These are phyloP conservation scores for Propsilocerus akamusi DNA, from an alignment of 1,140 invertebrate genomes.

Conservation along the genomic window DNA sequence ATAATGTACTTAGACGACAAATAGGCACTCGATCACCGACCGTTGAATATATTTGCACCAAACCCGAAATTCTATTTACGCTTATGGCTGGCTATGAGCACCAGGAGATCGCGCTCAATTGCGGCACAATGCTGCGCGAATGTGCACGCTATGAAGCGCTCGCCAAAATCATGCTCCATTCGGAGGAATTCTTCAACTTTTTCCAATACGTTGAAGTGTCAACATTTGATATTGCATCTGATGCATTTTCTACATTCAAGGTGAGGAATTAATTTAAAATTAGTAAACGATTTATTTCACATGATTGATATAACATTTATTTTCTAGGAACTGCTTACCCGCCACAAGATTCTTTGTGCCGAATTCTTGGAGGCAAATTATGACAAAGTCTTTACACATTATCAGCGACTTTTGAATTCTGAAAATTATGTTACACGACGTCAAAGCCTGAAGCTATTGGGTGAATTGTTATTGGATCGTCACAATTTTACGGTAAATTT, in stretches of 20 bases:
- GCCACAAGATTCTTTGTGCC: slow-evolving; percentile 95
- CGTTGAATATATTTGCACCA: slow-evolving; percentile 96
- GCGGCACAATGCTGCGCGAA: slow-evolving; percentile 96
- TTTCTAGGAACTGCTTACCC: slow-evolving; percentile 87
- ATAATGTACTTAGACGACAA: slow-evolving; percentile 94
- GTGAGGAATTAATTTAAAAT: slow-evolving; percentile 27
- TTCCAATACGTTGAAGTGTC: slow-evolving; percentile 99
- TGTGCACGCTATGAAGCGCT: slow-evolving; percentile 94
- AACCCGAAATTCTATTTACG: slow-evolving; percentile 92
- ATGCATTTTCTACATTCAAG: slow-evolving; percentile 99
- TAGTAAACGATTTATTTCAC: too few relatives aligned
- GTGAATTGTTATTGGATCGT: slow-evolving; percentile 91
- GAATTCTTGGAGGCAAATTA: slow-evolving; percentile 98
- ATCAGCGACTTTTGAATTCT: slow-evolving; percentile 92
- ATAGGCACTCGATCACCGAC: slow-evolving; percentile 95
- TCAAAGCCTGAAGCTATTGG: slow-evolving; percentile 92
- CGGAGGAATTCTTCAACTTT: slow-evolving; percentile 98
- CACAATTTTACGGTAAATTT: slow-evolving; percentile 94
- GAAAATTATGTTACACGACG: slow-evolving; percentile 97
- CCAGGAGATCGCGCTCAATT: slow-evolving; percentile 97
- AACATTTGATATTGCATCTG: slow-evolving; percentile 99
- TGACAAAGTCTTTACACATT: slow-evolving; percentile 93
- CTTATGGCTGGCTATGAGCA: slow-evolving; percentile 95
- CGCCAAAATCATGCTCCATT: slow-evolving; percentile 95
- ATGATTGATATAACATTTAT: neutral